Conservation (phyloP, 2,888 invertebrate genomes). For the Acronicta psi region DNA sequence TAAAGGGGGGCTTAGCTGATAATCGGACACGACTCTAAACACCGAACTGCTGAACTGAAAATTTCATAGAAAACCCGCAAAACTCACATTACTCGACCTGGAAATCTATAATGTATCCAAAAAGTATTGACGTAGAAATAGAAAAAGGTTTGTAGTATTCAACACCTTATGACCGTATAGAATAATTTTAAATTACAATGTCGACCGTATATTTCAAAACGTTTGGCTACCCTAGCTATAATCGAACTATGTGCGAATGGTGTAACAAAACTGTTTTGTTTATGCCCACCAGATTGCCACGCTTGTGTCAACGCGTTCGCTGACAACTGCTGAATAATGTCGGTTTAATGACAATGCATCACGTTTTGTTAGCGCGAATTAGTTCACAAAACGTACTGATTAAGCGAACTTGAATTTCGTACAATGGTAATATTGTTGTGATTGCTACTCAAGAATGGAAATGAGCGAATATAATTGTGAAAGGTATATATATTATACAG, state of each 20-base stretch:
- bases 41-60: no score
- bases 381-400: slow-evolving; percentile 35
- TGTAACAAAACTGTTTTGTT: slow-evolving; percentile 44
- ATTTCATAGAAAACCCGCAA: no score
- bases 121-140: no score
- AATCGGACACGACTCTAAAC: no score
- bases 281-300: slow-evolving; percentile 46
- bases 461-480: background rate
- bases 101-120: no score
- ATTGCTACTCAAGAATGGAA: slow-evolving; percentile 4
- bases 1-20: no score
- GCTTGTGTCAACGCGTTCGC: slow-evolving; percentile 39
- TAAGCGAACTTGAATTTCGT: slow-evolving; percentile 35
- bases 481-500: no score
- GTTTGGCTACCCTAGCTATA: slow-evolving; percentile 11
- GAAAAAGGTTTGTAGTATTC: no score
- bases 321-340: slow-evolving; percentile 53
- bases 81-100: no score
- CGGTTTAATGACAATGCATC: slow-evolving; percentile 53
- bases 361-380: slow-evolving; percentile 48
- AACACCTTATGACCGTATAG: no score
- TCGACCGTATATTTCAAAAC: background rate
- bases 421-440: slow-evolving; percentile 26
- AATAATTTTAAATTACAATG: no score
- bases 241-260: slow-evolving; percentile 24